These are phyloP conservation scores for Scortum barcoo DNA, from an alignment of 2,113 vertebrate genomes.

Conservation along the genomic window DNA sequence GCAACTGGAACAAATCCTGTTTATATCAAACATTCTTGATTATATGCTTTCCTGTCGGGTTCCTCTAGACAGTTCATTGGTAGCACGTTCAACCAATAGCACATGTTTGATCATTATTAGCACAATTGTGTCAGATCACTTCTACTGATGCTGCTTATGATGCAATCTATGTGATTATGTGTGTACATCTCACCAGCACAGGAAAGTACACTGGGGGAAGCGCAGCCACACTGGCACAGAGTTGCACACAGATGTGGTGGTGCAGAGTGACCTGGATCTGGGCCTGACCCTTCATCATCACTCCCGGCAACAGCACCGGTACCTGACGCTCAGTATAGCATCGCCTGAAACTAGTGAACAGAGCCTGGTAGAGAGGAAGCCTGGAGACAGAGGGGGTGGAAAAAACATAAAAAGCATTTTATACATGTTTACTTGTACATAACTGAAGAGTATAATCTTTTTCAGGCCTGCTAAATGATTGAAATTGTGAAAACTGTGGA, in stretches of 20 bases:
- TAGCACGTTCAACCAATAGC: background rate
- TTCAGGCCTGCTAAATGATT: background rate
- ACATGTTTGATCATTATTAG: too few relatives aligned
- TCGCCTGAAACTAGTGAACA: constrained; percentile 87
- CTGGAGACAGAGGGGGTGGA: constrained; percentile 72
- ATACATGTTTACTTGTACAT: background rate
- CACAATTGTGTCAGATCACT: too few relatives aligned
- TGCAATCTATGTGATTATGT: background rate
- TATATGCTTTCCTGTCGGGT: too few relatives aligned
- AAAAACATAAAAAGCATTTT: background rate
- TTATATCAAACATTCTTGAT: background rate
- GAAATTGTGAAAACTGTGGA: background rate
- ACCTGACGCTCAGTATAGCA: constrained; percentile 89
- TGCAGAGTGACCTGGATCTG: constrained; percentile 87
- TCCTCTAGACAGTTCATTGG: background rate
- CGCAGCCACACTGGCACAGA: constrained; percentile 90
- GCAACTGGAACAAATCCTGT: background rate
- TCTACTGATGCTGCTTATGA: background rate
- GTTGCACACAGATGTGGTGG: constrained; percentile 89
- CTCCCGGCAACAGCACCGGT: constrained; percentile 87
- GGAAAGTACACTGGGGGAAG: constrained; percentile 86
- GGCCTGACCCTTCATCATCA: constrained; percentile 85
- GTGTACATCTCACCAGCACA: constrained; percentile 86
- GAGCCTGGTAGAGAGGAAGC: constrained; percentile 86
- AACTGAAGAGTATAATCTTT: background rate